Conservation (phyloP, 2,797 vertebrate genomes). For the Cheracebus regulus region DNA sequence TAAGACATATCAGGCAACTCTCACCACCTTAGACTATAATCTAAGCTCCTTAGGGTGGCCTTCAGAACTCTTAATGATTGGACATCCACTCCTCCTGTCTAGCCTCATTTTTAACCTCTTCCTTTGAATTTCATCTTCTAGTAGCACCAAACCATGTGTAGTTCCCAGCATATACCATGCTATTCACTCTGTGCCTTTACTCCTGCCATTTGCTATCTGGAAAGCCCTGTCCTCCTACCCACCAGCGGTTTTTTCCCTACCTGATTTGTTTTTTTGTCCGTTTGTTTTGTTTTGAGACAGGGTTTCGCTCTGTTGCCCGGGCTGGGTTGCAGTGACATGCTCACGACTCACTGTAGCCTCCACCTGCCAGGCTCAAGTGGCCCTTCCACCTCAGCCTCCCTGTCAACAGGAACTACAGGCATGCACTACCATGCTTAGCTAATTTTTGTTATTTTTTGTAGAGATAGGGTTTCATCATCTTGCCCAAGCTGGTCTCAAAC, state of each 20-base stretch:
- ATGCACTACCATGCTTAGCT: no score
- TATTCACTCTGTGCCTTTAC: neutral
- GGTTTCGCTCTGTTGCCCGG: fast-evolving
- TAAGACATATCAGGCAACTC: neutral
- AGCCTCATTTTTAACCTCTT: neutral
- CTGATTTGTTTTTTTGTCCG: neutral
- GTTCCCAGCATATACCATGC: neutral
- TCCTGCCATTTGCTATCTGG: neutral
- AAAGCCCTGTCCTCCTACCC: neutral
- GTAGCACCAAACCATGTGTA: neutral
- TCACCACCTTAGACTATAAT: neutral
- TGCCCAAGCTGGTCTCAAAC: no score
- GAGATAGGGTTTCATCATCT: no score
- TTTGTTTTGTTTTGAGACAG: no score
- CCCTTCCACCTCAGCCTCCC: no score
- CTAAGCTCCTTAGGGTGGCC: neutral
- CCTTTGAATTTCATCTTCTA: neutral
- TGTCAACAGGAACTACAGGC: no score
- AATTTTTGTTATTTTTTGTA: no score
- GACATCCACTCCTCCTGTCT: neutral
- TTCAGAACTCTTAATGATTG: neutral
- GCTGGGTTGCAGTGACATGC: no score
- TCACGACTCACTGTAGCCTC: no score
- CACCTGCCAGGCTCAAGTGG: no score
- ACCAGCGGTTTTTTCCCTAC: neutral